These are phyloP conservation scores for Eunapius fragilis DNA, from an alignment of 37 sponge, comb jelly and placozoan species.

Conservation along the genomic window DNA sequence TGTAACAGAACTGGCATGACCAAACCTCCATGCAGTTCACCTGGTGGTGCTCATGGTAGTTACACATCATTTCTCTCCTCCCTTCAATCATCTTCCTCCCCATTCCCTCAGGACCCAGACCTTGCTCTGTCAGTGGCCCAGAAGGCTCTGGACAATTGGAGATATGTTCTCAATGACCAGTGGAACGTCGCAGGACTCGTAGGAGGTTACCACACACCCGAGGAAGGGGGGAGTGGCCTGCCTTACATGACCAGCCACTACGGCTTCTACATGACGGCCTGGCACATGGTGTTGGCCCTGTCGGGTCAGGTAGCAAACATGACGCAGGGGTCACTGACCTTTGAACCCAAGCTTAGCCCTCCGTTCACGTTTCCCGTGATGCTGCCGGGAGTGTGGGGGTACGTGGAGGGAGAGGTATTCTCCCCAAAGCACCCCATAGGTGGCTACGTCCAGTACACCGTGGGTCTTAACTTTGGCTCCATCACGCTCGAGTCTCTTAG, in stretches of 20 bases:
- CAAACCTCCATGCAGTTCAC: background rate
- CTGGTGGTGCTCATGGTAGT: background rate
- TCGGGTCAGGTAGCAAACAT: slow-evolving; percentile 17
- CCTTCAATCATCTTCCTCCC: background rate
- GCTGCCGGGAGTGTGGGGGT: slow-evolving; percentile 21
- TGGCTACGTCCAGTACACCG: slow-evolving; percentile 2
- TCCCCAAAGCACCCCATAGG: too few species aligned
- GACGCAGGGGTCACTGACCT: slow-evolving; percentile 1
- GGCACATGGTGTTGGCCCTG: slow-evolving; percentile 33
- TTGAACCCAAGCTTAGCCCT: background rate
- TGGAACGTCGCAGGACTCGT: slow-evolving; percentile 33
- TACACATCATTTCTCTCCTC: background rate
- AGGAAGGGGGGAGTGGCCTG: background rate
- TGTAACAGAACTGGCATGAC: background rate
- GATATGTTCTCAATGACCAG: slow-evolving; percentile 2
- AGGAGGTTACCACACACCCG: background rate
- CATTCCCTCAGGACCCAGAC: background rate
- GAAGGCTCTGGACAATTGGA: slow-evolving; percentile 3
- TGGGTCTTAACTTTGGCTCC: slow-evolving; percentile 12
- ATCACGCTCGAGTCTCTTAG: background rate
- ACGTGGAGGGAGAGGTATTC: background rate
- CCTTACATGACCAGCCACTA: slow-evolving; percentile 33
- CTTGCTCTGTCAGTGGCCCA: slow-evolving; percentile 1
- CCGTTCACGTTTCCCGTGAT: slow-evolving; percentile 7
- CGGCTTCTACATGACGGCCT: slow-evolving; percentile 32